These are phyloP conservation scores for Cosmia trapezina DNA, from an alignment of 2,888 invertebrate genomes.

Conservation along the genomic window DNA sequence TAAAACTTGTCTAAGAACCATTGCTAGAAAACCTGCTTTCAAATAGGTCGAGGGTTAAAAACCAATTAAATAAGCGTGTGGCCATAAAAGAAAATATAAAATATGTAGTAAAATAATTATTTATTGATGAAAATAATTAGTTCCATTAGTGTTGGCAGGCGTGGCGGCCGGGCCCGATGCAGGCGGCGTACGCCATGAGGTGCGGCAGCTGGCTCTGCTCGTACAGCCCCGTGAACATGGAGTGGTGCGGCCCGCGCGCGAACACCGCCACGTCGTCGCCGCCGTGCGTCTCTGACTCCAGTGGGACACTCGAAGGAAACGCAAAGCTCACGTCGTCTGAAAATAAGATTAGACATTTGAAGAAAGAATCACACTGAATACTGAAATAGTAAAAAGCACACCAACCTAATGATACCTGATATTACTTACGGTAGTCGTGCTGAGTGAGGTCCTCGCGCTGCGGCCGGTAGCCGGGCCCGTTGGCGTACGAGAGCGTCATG, in stretches of 20 bases:
- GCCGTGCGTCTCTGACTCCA: constrained; percentile 92
- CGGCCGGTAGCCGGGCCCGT: constrained; percentile 90
- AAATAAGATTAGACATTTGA: neutral
- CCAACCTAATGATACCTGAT: neutral
- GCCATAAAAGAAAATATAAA: neutral
- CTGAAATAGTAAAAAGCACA: neutral
- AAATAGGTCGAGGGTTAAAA: too few species aligned
- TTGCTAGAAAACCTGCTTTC: too few species aligned
- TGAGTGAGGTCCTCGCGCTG: constrained; percentile 86
- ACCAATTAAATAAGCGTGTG: neutral
- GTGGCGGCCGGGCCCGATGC: constrained; percentile 90
- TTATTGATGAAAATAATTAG: neutral
- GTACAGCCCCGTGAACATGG: constrained; percentile 93
- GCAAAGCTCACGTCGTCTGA: constrained; percentile 70
- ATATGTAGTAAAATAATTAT: too few species aligned
- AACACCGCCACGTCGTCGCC: constrained; percentile 95
- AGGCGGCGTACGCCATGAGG: constrained; percentile 93
- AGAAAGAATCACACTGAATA: neutral
- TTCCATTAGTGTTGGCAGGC: constrained; percentile 71
- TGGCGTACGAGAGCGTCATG: constrained; percentile 91
- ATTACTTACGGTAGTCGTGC: constrained; percentile 72
- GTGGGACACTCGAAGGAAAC: constrained; percentile 88
- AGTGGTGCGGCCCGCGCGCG: constrained; percentile 93
- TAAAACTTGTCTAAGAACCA: too few species aligned
- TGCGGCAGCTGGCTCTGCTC: constrained; percentile 95